These are phyloP conservation scores for Grammomys dolichurus DNA, from an alignment of 2,113 vertebrate species.

Conservation along the genomic window DNA sequence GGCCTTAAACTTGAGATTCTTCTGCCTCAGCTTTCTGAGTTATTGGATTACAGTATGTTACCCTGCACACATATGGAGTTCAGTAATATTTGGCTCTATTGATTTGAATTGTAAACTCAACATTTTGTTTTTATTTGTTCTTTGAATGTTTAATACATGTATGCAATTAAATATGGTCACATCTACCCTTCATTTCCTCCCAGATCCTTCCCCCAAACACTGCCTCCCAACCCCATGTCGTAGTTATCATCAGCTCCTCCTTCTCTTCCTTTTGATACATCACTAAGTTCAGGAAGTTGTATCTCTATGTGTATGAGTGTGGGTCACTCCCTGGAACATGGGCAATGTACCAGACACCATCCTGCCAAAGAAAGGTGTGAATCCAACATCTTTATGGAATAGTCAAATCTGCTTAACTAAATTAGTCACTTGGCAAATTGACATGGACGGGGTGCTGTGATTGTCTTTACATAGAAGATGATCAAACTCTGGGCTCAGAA, in stretches of 20 bases:
- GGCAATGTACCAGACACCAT: background rate
- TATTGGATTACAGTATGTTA: background rate
- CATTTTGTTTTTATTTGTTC: background rate
- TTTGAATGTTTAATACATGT: background rate
- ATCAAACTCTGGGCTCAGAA: background rate
- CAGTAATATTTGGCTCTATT: background rate
- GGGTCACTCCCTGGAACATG: background rate
- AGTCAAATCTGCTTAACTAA: background rate
- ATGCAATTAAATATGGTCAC: background rate
- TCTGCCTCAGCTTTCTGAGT: background rate
- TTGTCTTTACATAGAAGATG: background rate
- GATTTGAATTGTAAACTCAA: conserved; percentile 24
- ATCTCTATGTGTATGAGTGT: background rate
- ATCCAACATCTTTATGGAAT: background rate
- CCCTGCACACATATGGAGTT: background rate
- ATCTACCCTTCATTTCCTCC: background rate
- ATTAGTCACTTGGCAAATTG: background rate
- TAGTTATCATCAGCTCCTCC: background rate
- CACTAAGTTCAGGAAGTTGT: background rate
- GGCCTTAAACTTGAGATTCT: background rate
- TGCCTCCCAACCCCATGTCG: background rate
- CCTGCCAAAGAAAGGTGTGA: too few species aligned
- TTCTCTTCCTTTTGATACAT: background rate
- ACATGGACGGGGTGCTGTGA: background rate
- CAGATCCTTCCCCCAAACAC: background rate